Percentiles rank a stretch among this genome's conserved stretches.
Conservation (phyloP, 2,888 invertebrate genomes). For the Drosophila neotestacea region DNA sequence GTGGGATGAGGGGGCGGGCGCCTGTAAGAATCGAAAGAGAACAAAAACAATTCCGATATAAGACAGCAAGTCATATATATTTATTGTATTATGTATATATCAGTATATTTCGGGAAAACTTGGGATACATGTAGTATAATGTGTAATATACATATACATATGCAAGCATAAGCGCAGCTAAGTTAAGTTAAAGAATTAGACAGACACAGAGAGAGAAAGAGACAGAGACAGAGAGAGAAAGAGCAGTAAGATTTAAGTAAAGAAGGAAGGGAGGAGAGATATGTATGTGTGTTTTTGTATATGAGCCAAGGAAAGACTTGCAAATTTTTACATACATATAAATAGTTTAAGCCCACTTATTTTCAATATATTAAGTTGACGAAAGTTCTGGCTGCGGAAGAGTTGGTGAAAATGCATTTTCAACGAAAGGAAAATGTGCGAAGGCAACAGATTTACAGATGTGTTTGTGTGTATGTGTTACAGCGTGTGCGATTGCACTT, state of each 20-base stretch:
- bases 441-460: slow-evolving; percentile 26
- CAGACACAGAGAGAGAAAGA: slow-evolving; percentile 17
- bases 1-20: slow-evolving; percentile 51
- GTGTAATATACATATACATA: slow-evolving; percentile 33
- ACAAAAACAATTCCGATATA: slow-evolving; percentile 80
- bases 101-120: slow-evolving; percentile 30
- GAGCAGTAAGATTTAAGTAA: slow-evolving; percentile 5
- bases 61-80: slow-evolving; percentile 57
- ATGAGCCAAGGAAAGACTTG: slow-evolving; percentile 17
- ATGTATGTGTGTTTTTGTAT: slow-evolving; percentile 6
- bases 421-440: slow-evolving; percentile 32
- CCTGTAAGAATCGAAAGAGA: slow-evolving; percentile 82
- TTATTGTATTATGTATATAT: slow-evolving; percentile 34
- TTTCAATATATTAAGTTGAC: slow-evolving; percentile 4
- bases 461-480: slow-evolving; percentile 20
- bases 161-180: slow-evolving; percentile 49
- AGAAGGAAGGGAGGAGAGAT: neutral
- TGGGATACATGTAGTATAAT: slow-evolving; percentile 32
- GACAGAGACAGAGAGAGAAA: slow-evolving; percentile 16
- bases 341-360: neutral
- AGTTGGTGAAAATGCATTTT: slow-evolving; percentile 47
- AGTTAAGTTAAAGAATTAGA: slow-evolving; percentile 27
- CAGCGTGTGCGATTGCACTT: slow-evolving; percentile 52
- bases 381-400: slow-evolving; percentile 15
- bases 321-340: slow-evolving; percentile 12